Evolutionary conservation across 1,140 invertebrate genomes (phyloP).

Genomic region (Papilio polyxenes): DNA sequence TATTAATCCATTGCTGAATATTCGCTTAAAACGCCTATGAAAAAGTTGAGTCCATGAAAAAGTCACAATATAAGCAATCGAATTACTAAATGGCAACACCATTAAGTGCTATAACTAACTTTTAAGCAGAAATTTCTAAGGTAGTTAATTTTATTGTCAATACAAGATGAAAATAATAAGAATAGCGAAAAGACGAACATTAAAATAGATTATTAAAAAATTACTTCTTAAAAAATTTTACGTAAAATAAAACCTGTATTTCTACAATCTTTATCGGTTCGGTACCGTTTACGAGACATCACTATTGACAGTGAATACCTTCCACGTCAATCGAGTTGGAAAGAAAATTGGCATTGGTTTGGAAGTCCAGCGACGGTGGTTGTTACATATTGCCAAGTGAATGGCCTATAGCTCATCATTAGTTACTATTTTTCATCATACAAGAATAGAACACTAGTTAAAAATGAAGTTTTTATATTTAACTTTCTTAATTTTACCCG

Average conservation of each 20-base stretch:
- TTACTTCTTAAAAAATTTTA: background rate
- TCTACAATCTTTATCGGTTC: background rate
- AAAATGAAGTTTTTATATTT: constrained; percentile 77
- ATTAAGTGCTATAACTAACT: too few species aligned
- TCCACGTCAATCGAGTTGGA: constrained; percentile 81
- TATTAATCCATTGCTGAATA: too few species aligned
- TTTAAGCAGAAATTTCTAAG: too few species aligned
- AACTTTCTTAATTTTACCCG: constrained; percentile 70
- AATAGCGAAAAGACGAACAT: too few species aligned
- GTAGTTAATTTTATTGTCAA: too few species aligned
- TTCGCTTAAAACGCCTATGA: too few species aligned
- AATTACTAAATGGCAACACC: too few species aligned
- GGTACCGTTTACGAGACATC: constrained; percentile 40
- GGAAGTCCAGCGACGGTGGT: constrained; percentile 59
- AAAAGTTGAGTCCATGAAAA: too few species aligned
- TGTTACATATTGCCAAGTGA: constrained; percentile 66
- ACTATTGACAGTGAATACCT: constrained; percentile 69
- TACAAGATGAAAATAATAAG: too few species aligned
- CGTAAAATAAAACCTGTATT: background rate
- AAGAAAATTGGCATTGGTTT: constrained; percentile 75
- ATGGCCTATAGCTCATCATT: constrained; percentile 58
- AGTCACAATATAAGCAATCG: too few species aligned
- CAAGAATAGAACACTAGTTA: constrained; percentile 50
- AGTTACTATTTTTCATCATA: constrained; percentile 46
- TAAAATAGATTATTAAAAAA: too few species aligned